Conservation (phyloP, 2,888 invertebrate species). For the Scrobipalpa atriplicella region DNA sequence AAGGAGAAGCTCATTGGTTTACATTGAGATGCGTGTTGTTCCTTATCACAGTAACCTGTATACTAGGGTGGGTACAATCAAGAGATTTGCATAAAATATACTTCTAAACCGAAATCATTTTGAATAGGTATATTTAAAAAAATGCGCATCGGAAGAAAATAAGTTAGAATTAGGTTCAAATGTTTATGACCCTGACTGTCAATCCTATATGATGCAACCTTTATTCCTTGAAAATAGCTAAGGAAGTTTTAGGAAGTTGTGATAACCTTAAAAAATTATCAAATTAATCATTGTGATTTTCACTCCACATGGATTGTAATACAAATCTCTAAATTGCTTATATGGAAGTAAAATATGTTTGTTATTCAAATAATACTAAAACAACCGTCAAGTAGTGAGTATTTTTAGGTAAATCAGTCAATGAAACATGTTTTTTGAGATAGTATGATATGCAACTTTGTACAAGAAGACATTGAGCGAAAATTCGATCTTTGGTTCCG, state of each 20-base stretch:
- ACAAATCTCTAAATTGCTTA: background rate
- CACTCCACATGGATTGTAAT: too few species aligned
- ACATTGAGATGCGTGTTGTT: slow-evolving; percentile 53
- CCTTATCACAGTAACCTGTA: slow-evolving; percentile 59
- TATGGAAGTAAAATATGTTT: background rate
- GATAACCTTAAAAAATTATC: too few species aligned
- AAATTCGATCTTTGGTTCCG: background rate
- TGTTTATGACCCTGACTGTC: too few species aligned
- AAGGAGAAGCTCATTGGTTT: slow-evolving; percentile 53
- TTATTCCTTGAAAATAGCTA: too few species aligned
- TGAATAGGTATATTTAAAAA: background rate
- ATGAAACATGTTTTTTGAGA: slow-evolving; percentile 1
- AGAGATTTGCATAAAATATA: background rate
- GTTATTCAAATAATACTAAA: slow-evolving; percentile 29
- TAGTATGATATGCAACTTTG: slow-evolving; percentile 37
- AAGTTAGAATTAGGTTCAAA: too few species aligned
- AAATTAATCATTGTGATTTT: too few species aligned
- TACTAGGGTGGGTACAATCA: slow-evolving; percentile 36
- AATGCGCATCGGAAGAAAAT: background rate
- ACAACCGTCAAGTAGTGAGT: slow-evolving; percentile 26
- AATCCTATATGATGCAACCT: too few species aligned
- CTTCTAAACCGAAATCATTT: background rate
- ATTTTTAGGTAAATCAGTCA: background rate
- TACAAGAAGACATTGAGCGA: slow-evolving; percentile 32
- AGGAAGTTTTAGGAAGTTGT: too few species aligned